Percentiles rank a stretch among this genome's conserved stretches.
These are phyloP conservation scores for Semnornis frantzii DNA, from an alignment of 2,113 vertebrate species.

Conservation along the genomic window DNA sequence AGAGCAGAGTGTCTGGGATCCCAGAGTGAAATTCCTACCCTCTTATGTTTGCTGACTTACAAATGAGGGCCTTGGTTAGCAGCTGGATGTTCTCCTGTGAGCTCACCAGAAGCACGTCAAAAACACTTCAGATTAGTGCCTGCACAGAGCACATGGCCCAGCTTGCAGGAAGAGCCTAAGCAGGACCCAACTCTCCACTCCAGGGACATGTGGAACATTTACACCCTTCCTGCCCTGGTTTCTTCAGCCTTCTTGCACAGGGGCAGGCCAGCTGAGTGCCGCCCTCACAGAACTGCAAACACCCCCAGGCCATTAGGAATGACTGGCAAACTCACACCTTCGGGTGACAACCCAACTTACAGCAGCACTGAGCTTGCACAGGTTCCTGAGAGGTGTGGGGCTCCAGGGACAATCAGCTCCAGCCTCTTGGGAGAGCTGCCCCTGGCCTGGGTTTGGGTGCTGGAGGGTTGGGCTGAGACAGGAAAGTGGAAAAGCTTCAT, in stretches of 20 bases:
- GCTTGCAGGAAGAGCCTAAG: background rate
- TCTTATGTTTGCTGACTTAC: background rate
- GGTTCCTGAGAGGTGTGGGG: background rate
- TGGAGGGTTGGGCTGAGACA: background rate
- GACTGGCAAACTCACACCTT: background rate
- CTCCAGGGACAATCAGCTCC: background rate
- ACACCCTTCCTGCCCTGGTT: background rate
- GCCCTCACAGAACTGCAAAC: background rate
- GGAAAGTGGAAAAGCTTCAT: background rate
- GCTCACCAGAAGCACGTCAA: background rate
- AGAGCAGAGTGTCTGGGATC: fast-evolving
- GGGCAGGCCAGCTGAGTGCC: background rate
- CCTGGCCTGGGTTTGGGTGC: no score
- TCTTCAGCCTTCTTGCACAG: background rate
- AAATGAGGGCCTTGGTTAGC: background rate
- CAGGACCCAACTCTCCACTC: background rate
- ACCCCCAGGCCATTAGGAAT: background rate
- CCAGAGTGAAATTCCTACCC: background rate
- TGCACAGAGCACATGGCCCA: background rate
- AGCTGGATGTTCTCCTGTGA: background rate
- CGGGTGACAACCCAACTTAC: background rate
- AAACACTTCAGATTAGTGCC: background rate
- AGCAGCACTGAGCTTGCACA: background rate
- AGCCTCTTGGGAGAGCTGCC: background rate
- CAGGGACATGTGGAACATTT: background rate